Conservation (phyloP, 2,113 vertebrate species). For the Rhea americana region DNA sequence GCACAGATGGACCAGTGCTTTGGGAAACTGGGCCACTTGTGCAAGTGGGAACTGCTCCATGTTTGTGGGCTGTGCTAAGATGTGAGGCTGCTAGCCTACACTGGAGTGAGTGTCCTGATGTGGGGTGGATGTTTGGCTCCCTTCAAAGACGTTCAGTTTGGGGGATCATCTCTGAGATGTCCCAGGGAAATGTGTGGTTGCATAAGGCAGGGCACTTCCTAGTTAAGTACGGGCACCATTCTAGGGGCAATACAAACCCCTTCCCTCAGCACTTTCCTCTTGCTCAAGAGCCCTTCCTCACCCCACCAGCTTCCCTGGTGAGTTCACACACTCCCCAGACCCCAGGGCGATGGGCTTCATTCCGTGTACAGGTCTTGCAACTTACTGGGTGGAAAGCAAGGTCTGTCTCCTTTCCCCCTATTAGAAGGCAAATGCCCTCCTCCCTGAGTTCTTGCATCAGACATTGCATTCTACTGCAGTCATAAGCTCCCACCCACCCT, state of each 20-base stretch:
- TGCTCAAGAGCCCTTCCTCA: background rate
- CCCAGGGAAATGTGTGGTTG: background rate
- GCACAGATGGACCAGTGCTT: background rate
- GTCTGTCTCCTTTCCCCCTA: background rate
- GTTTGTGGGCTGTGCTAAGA: background rate
- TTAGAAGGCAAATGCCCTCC: fast-evolving
- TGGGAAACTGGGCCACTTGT: background rate
- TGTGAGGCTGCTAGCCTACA: background rate
- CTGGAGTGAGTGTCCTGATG: background rate
- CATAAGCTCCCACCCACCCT: background rate
- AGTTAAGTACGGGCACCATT: background rate
- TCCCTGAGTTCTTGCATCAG: fast-evolving
- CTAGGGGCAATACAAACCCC: background rate
- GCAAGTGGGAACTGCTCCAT: background rate
- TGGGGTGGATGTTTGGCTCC: background rate
- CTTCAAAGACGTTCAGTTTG: background rate
- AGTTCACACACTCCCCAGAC: background rate
- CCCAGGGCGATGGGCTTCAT: background rate
- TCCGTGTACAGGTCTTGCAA: background rate
- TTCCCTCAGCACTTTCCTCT: too few relatives aligned
- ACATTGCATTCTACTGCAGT: background rate
- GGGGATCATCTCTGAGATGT: background rate
- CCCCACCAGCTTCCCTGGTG: background rate
- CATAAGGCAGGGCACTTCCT: background rate
- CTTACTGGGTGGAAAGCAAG: background rate